A percentile compares a stretch with the other conserved stretches of the same genome.
These are phyloP conservation scores for Spisula solida DNA, from an alignment of 2,888 invertebrate genomes.

Conservation along the genomic window DNA sequence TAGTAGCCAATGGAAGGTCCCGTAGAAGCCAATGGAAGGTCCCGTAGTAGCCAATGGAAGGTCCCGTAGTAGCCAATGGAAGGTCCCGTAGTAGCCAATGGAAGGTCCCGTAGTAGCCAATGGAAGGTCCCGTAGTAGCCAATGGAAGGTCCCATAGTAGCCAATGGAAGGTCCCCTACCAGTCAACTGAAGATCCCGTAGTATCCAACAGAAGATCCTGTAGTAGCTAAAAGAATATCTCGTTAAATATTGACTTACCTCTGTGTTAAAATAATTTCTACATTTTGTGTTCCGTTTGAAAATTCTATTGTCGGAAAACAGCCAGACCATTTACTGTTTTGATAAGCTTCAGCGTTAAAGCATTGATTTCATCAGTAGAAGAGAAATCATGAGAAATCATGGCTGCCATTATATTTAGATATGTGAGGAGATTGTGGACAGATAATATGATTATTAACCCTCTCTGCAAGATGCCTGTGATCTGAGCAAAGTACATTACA, in stretches of 20 bases:
- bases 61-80: too few species aligned
- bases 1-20: not conserved
- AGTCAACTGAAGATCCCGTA: not conserved
- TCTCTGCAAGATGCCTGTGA: slow-evolving; percentile 39
- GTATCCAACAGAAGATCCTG: not conserved
- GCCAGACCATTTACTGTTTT: not conserved
- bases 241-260: not conserved
- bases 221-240: too few species aligned
- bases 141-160: too few species aligned
- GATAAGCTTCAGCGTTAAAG: not conserved
- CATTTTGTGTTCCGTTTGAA: not conserved
- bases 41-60: too few species aligned
- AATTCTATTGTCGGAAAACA: not conserved
- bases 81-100: not conserved
- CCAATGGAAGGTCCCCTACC: too few species aligned
- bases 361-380: not conserved
- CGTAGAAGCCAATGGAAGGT: not conserved
- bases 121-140: not conserved
- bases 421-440: slow-evolving; percentile 31
- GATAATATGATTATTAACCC: slow-evolving; percentile 62
- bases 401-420: slow-evolving; percentile 17
- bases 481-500: slow-evolving; percentile 46
- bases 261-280: not conserved
- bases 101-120: not conserved
- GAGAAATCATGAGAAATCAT: slow-evolving; percentile 22